A percentile compares a stretch with the other conserved stretches of the same genome.
Evolutionary conservation across 2,888 invertebrate genomes (phyloP).

Genomic region (Idaea biselata): DNA sequence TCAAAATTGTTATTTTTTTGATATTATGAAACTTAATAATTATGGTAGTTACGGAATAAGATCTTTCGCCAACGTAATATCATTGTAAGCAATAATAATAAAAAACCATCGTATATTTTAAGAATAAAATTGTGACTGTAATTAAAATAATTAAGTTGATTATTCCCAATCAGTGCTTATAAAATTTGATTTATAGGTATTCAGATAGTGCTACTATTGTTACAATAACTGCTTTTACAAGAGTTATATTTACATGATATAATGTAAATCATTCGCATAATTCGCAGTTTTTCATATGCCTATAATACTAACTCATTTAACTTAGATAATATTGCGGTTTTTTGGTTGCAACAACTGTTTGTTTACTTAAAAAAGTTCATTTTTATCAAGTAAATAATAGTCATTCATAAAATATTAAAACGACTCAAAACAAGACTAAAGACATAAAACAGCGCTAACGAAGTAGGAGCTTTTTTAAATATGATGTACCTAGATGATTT

Average conservation of each 20-base stretch:
- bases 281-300: neutral
- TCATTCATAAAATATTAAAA: neutral
- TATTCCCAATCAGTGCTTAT: slow-evolving; percentile 25
- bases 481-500: neutral
- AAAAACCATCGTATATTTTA: slow-evolving; percentile 43
- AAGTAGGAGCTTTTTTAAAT: neutral
- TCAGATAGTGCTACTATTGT: slow-evolving; percentile 39
- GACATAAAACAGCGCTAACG: neutral
- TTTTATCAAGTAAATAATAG: neutral
- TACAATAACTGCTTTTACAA: slow-evolving; percentile 12
- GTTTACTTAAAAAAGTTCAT: neutral
- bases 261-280: neutral
- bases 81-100: slow-evolving; percentile 67
- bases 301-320: too few relatives aligned
- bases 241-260: slow-evolving; percentile 13
- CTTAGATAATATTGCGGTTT: too few relatives aligned
- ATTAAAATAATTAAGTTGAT: slow-evolving; percentile 33
- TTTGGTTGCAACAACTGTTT: neutral
- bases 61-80: slow-evolving; percentile 64
- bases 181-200: slow-evolving; percentile 24
- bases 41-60: slow-evolving; percentile 57
- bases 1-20: slow-evolving; percentile 55
- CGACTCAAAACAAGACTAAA: neutral
- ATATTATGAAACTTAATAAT: slow-evolving; percentile 39
- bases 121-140: slow-evolving; percentile 37